These are phyloP conservation scores for Callosobruchus maculatus DNA, from an alignment of 2,888 invertebrate genomes.

Conservation along the genomic window DNA sequence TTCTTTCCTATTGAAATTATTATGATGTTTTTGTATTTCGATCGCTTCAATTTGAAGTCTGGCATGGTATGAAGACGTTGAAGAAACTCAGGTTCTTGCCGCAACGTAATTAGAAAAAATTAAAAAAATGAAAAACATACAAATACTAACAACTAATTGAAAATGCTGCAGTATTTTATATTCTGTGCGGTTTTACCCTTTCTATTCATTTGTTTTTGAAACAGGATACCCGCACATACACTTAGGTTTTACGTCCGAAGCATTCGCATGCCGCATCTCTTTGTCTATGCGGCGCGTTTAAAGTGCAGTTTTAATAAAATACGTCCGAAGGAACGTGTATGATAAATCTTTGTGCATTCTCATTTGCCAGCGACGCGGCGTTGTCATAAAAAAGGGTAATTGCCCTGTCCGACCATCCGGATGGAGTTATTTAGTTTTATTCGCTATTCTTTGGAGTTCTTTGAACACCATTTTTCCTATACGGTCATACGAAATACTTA, in stretches of 20 bases:
- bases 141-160: too few relatives aligned
- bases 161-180: too few relatives aligned
- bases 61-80: too few relatives aligned
- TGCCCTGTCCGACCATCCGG: background rate
- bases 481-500: background rate
- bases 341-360: background rate
- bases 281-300: background rate
- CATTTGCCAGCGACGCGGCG: background rate
- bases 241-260: background rate
- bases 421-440: background rate
- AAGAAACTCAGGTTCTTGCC: too few relatives aligned
- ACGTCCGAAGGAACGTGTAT: background rate
- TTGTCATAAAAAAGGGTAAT: background rate
- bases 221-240: background rate
- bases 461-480: background rate
- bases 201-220: background rate
- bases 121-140: too few relatives aligned
- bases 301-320: background rate
- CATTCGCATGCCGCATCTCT: background rate
- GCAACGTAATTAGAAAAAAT: too few relatives aligned
- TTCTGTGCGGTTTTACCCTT: too few relatives aligned
- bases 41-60: too few relatives aligned
- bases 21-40: too few relatives aligned
- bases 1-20: too few relatives aligned
- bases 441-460: background rate